Conservation (phyloP, 2,888 invertebrate genomes). For the Serripes groenlandicus region DNA sequence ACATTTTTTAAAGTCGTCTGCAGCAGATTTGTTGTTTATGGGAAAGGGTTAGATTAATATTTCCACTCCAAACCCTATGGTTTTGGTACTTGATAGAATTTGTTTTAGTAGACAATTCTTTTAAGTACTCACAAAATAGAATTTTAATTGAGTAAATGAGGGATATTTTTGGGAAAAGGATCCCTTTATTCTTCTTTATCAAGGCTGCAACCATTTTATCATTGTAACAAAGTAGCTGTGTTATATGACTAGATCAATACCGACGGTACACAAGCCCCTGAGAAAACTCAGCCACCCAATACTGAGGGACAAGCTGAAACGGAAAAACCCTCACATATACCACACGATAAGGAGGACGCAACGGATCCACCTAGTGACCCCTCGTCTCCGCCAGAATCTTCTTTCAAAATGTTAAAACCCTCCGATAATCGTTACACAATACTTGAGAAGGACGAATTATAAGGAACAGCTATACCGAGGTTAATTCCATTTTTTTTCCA, state of each 20-base stretch:
- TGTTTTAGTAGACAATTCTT: too few species aligned
- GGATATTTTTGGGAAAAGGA: too few species aligned
- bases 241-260: background rate
- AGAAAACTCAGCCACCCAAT: background rate
- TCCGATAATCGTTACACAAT: slow-evolving; percentile 98
- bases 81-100: too few species aligned
- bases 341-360: slow-evolving; percentile 61
- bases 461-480: slow-evolving; percentile 33
- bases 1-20: background rate
- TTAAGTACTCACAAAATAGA: too few species aligned
- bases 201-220: too few species aligned
- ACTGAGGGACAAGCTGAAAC: slow-evolving; percentile 1
- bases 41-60: background rate
- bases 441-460: slow-evolving; percentile 95
- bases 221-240: background rate
- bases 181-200: too few species aligned
- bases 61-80: too few species aligned
- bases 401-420: slow-evolving; percentile 98
- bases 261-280: background rate
- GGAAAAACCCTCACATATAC: slow-evolving; percentile 57
- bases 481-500: background rate
- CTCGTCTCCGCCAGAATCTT: slow-evolving; percentile 97
- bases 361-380: slow-evolving; percentile 42
- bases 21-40: too few species aligned
- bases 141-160: too few species aligned